phyloP scores from a whole-genome alignment of 2,888 invertebrate species.

The Ommatoiulus sabulosus region DNA sequence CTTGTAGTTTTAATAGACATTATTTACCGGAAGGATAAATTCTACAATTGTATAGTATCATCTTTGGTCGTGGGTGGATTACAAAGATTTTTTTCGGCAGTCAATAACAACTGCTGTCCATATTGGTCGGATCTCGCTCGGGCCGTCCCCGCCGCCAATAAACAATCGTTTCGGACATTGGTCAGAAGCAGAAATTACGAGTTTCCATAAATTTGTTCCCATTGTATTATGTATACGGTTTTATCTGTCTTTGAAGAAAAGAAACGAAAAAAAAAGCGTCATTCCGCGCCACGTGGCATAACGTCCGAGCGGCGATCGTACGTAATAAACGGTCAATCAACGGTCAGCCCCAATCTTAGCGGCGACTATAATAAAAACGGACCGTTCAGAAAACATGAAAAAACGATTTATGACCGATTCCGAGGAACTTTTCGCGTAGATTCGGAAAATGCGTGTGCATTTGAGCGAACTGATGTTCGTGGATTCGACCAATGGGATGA shows the following conservation, averaged over 20 bases:
- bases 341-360: neutral
- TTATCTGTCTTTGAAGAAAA: neutral
- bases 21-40: too few relatives aligned
- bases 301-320: neutral
- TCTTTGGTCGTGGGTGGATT: too few relatives aligned
- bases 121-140: too few relatives aligned
- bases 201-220: neutral
- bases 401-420: neutral
- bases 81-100: too few relatives aligned
- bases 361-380: neutral
- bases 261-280: neutral
- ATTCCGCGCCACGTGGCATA: neutral
- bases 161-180: neutral
- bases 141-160: too few relatives aligned
- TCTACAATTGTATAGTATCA: too few relatives aligned
- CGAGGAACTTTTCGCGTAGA: neutral
- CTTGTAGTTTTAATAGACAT: too few relatives aligned
- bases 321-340: conserved; percentile 12
- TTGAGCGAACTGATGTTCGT: neutral
- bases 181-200: neutral
- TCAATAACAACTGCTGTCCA: neutral
- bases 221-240: neutral
- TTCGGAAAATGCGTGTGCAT: neutral
- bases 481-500: neutral
- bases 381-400: conserved; percentile 12